Evolutionary conservation across 30 jellyfish, hydroid and myxozoan genomes (phyloP), one percentile per base, ranked within the genome.

Genomic region (Hydractinia echinata): DNA sequence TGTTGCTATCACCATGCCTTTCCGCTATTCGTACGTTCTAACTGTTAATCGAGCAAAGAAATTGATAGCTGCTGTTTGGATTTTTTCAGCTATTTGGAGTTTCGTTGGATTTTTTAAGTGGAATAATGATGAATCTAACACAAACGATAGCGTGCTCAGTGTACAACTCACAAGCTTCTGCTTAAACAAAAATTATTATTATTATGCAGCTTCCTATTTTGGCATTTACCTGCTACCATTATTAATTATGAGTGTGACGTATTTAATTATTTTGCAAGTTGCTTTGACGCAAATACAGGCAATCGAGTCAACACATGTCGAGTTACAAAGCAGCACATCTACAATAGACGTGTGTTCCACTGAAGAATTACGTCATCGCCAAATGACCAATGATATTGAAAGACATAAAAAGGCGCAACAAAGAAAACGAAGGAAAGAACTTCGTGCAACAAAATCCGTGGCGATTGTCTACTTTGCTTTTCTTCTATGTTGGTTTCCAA

Each of bases 391-490:
- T 51, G 55, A 18, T 19, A 55, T 30, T 5, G 30, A 54, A 8
- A 55, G 55, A 60, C 85, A 87, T 44, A 83, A 72, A 73, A 78
- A 83, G 79, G 49, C 85, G 51, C 70, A 76, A 64, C 82, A 83
- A 73, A 72, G 89, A 77, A 51, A 84, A n/a, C 79, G 85, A 49
- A 39, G 88, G 21, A 87, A 86, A 20, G 98, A 92, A 64, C 77
- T 92, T 76, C 87, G 86, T 56, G 96, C 98, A 8, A 92, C 98
- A 60, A 88, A 92, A 48, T 81, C 98, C 76, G 86, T 92, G 8
- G 98, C 98, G 18, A 83, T 92, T 68, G 98, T 92, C 21, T 92
- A 92, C 70, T 90, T 91, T 15, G 95, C 94, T 13, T 92, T 86
- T 61, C 64, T 92, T 54, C 77, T 92, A 58, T 92, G 98, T 77